phyloP scores from a whole-genome alignment of 2,888 invertebrate species.

The Imbricaverruca yamaguchii region DNA sequence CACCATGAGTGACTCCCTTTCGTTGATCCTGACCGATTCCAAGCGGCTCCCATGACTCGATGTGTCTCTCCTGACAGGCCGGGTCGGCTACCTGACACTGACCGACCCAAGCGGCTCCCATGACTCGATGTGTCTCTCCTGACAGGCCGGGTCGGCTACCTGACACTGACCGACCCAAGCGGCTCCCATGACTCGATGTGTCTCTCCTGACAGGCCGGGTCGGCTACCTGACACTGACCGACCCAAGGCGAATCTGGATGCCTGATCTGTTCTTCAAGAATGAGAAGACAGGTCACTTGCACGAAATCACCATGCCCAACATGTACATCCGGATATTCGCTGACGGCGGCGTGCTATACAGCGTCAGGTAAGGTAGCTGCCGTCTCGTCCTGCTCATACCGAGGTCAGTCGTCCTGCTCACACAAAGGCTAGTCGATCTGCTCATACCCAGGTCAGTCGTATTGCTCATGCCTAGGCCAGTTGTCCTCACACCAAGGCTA shows the following conservation, averaged over 20 bases:
- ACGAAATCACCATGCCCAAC: constrained; percentile 32
- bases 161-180: constrained; percentile 50
- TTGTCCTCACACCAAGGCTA: no score
- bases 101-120: constrained; percentile 81
- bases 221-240: constrained; percentile 85
- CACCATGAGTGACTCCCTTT: no score
- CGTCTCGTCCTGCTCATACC: no score
- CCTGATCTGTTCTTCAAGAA: constrained; percentile 83
- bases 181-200: no score
- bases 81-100: constrained; percentile 80
- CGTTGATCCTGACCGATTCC: neutral
- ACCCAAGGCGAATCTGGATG: constrained; percentile 95
- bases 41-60: no score
- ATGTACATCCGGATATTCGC: constrained; percentile 32
- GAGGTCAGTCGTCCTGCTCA: no score
- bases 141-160: constrained; percentile 75
- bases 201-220: constrained; percentile 57
- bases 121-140: no score
- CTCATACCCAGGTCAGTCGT: no score
- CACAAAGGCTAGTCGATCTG: no score
- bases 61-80: constrained; percentile 50
- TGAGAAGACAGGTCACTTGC: constrained; percentile 32
- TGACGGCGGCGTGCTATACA: constrained; percentile 32
- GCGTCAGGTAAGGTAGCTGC: constrained; percentile 27
- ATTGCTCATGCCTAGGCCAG: no score